phyloP scores from a whole-genome alignment of 2,113 vertebrate species.

The Dipodomys stephensi region DNA sequence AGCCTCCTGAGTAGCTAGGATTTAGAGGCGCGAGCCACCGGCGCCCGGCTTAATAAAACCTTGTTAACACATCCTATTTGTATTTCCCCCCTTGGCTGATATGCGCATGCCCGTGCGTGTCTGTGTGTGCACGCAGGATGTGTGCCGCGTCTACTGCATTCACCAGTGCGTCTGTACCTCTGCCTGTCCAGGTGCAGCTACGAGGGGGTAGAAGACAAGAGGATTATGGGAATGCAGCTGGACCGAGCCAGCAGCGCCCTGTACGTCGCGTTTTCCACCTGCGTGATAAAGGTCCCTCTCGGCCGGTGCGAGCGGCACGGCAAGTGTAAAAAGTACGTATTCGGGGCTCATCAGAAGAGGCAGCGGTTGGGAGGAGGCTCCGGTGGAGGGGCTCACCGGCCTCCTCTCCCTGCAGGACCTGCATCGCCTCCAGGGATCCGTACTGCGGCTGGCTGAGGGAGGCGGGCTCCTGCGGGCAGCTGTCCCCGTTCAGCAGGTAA shows the following conservation, averaged over 20 bases:
- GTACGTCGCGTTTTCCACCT: constrained; percentile 95
- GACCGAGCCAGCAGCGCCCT: constrained; percentile 92
- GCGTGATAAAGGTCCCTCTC: constrained; percentile 95
- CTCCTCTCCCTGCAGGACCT: constrained; percentile 90
- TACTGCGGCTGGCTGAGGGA: constrained; percentile 98
- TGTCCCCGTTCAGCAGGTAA: constrained; percentile 92
- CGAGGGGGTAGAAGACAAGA: constrained; percentile 95
- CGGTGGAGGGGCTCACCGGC: neutral
- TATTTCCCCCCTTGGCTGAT: neutral
- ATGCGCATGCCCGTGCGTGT: accelerated
- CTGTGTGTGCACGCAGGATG: neutral
- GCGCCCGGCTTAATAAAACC: neutral
- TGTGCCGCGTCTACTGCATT: neutral
- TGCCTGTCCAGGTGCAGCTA: constrained; percentile 92
- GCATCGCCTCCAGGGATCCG: constrained; percentile 97
- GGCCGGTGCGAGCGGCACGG: constrained; percentile 95
- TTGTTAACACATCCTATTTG: neutral
- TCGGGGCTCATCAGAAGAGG: neutral
- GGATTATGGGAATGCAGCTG: constrained; percentile 95
- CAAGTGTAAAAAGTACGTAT: constrained; percentile 95
- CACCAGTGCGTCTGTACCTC: neutral
- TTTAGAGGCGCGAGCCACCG: too few species aligned
- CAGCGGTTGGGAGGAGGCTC: too few species aligned
- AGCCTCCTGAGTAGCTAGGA: too few species aligned
- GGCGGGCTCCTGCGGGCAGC: constrained; percentile 89